Base-by-base conservation (phyloP, 1,140 invertebrate genomes). In the Scaptomyza pallida region DNA sequence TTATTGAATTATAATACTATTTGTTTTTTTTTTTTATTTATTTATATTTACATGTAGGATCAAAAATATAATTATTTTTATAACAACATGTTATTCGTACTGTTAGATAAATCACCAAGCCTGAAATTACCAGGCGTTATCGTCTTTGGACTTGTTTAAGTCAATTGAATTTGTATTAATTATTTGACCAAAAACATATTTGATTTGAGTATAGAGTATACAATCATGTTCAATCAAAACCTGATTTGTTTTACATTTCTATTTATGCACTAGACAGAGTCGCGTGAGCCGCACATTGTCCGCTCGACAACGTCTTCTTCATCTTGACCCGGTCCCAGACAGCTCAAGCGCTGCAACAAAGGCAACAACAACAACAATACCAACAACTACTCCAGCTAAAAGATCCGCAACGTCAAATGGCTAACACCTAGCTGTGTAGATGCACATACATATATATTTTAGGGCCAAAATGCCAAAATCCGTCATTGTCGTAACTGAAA, bases 381-480 rank as follows among this genome's bases (percentile, higher is more conserved):
- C 80, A 85, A 73, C 26, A 9, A 37, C 13, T 19, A n/a, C 44
- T 33, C 30, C 56, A 57, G 41, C 54, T 8, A 44, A 59, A 67
- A 60, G 56, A 72, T 60, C 57, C 68, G 64, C 57, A 50, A 77
- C 61, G 80, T 52, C 56, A 63, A 72, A 67, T 63, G 67, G 78
- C 81, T 85, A 75, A 68, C 77, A 76, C 80, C 81, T 86, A 64
- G 50, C 81, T 62, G 56, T 64, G 40, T 26, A 4, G 2, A 2
- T 21, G 21, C 4, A 6, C 0, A 26, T 26, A 6, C 6, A 5
- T 26, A 6, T 26, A 26, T 71, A 71, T 86, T 86, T 85, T 85
- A 85, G 80, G 80, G 80, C 80, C 73, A 72, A 81, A 85, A 75
- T 86, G 81, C 78, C 81, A 81, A 85, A 85, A 85, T 85, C 73